Percentiles rank a stretch among this genome's conserved stretches.
Evolutionary conservation across 2,888 invertebrate species (phyloP).

Genomic region (Cosmorhoe ocellata): DNA sequence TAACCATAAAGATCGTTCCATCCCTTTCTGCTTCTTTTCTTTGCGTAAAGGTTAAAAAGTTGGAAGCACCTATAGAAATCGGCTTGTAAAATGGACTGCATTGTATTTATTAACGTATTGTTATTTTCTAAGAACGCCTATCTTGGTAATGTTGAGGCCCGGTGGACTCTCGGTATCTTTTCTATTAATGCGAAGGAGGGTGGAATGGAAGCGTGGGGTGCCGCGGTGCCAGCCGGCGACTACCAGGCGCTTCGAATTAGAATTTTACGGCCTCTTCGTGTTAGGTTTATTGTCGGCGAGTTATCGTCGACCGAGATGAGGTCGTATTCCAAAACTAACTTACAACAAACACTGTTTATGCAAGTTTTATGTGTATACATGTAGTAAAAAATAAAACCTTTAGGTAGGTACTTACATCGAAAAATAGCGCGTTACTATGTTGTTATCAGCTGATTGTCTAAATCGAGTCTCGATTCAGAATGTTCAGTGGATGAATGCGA

Average conservation of each 20-base stretch:
- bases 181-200: conserved; percentile 36
- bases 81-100: conserved; percentile 26
- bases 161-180: conserved; percentile 25
- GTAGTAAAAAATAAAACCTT: conserved; percentile 56
- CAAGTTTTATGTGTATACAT: conserved; percentile 68
- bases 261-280: conserved; percentile 80
- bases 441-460: no score
- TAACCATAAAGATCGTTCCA: conserved; percentile 6
- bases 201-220: conserved; percentile 40
- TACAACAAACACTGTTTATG: conserved; percentile 76
- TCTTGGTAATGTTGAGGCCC: conserved; percentile 20
- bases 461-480: conserved; percentile 7
- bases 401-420: no score
- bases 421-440: no score
- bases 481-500: conserved; percentile 21
- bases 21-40: conserved; percentile 19
- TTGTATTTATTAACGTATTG: conserved; percentile 32
- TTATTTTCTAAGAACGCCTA: conserved; percentile 35
- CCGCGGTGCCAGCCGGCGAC: conserved; percentile 41
- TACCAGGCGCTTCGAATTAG: conserved; percentile 69
- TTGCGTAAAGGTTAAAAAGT: conserved; percentile 33
- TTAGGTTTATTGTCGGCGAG: conserved; percentile 78
- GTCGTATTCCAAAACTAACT: conserved; percentile 78
- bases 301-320: conserved; percentile 77
- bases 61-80: conserved; percentile 30